Evolutionary conservation across 2,797 vertebrate species (phyloP).

Genomic region (Acipenser ruthenus): DNA sequence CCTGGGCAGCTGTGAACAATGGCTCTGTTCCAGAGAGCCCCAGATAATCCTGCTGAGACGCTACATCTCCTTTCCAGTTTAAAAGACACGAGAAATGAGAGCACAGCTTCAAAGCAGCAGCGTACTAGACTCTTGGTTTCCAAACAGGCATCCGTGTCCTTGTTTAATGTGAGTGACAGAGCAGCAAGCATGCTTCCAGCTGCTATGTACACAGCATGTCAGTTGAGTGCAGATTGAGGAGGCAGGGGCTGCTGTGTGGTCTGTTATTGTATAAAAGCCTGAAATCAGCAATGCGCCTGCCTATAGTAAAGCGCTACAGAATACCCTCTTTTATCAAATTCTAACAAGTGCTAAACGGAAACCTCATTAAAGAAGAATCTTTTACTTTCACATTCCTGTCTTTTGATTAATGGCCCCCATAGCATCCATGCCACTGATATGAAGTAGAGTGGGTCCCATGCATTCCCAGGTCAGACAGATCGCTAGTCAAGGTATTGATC

Average conservation of each 20-base stretch:
- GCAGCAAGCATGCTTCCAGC: constrained; percentile 36
- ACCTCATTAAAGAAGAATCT: too few species aligned
- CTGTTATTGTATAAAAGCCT: too few species aligned
- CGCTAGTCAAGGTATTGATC: constrained; percentile 24
- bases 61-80: not conserved
- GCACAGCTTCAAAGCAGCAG: constrained; percentile 44
- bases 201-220: constrained; percentile 49
- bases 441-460: too few species aligned
- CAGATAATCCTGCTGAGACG: not conserved
- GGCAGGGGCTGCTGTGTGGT: not conserved
- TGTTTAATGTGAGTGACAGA: constrained; percentile 48
- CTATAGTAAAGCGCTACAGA: not conserved
- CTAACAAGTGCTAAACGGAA: not conserved
- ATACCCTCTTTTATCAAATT: not conserved
- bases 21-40: not conserved
- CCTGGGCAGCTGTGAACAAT: too few species aligned
- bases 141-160: constrained; percentile 47
- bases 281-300: too few species aligned
- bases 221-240: constrained; percentile 25
- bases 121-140: constrained; percentile 39
- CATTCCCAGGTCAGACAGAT: not conserved
- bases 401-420: too few species aligned
- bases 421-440: too few species aligned
- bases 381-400: too few species aligned
- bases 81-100: not conserved